Conservation (phyloP, 2,113 vertebrate genomes). For the Scomber colias region DNA sequence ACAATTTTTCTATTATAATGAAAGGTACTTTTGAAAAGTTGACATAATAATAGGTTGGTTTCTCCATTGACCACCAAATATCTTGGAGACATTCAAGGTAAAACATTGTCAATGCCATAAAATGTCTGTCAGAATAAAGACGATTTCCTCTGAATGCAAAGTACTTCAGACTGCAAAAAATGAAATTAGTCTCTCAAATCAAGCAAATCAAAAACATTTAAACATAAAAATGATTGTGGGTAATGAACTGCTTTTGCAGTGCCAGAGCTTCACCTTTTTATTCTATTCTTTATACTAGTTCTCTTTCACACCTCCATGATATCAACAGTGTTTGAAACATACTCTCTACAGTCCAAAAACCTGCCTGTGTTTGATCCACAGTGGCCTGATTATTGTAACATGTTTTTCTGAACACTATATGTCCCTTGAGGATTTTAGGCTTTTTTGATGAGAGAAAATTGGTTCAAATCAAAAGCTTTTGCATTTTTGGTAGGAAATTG, state of each 20-base stretch:
- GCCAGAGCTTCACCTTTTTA: constrained; percentile 32
- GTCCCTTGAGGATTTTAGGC: constrained; percentile 19
- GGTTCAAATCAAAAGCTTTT: constrained; percentile 20
- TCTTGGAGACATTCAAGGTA: background rate
- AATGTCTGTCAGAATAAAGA: constrained; percentile 6
- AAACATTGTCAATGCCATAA: constrained; percentile 7
- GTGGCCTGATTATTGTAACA: background rate
- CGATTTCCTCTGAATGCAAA: constrained; percentile 23
- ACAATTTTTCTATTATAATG: background rate
- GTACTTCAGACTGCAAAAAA: constrained; percentile 26
- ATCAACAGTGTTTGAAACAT: background rate
- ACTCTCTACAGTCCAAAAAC: background rate
- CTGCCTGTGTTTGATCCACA: constrained; percentile 9
- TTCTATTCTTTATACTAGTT: constrained; percentile 9
- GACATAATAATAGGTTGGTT: background rate
- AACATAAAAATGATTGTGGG: constrained; percentile 47
- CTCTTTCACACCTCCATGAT: background rate
- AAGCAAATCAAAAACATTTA: constrained; percentile 58
- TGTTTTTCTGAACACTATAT: background rate
- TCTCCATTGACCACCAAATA: background rate
- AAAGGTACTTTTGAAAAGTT: background rate
- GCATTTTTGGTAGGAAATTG: background rate
- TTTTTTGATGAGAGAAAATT: constrained; percentile 22
- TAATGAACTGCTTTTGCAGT: constrained; percentile 38
- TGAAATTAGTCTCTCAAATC: constrained; percentile 46